Evolutionary conservation across 1,140 invertebrate species (phyloP).

Genomic region (Platyura marginata): DNA sequence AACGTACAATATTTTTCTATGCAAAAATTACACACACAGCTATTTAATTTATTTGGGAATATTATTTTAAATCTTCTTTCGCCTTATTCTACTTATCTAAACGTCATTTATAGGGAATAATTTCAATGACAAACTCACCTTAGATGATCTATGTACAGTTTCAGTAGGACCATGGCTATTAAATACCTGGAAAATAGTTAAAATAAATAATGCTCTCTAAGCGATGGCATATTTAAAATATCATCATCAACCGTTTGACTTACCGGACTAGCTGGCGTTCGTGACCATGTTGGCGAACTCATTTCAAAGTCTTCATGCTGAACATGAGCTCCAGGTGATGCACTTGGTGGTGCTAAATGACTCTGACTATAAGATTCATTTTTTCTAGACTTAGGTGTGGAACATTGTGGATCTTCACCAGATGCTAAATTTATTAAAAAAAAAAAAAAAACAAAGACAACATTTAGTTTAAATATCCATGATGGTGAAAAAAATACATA

Average conservation of each 20-base stretch:
- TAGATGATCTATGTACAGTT: constrained; percentile 63
- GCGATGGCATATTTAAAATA: constrained; percentile 9
- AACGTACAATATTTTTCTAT: too few relatives aligned
- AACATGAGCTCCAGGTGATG: constrained; percentile 65
- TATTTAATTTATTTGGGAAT: too few relatives aligned
- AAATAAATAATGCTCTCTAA: constrained; percentile 7
- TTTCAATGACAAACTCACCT: constrained; percentile 13
- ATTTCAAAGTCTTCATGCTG: constrained; percentile 84
- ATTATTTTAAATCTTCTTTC: too few relatives aligned
- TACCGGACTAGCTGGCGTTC: constrained; percentile 80
- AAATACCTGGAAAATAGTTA: constrained; percentile 56
- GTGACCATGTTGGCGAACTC: constrained; percentile 63
- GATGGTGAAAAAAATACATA: constrained; percentile 24
- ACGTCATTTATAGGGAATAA: too few relatives aligned
- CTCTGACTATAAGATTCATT: constrained; percentile 34
- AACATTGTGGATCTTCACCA: constrained; percentile 61
- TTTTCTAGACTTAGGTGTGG: constrained; percentile 57
- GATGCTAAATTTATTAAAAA: constrained; percentile 61
- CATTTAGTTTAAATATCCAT: too few relatives aligned
- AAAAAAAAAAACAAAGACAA: too few relatives aligned
- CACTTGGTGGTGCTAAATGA: constrained; percentile 49
- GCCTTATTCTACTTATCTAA: too few relatives aligned
- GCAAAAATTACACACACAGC: too few relatives aligned
- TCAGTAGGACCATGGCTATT: constrained; percentile 81
- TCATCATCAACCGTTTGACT: constrained; percentile 18